Evolutionary conservation across 2,113 vertebrate species (phyloP), one percentile per base, ranked within the genome.

Genomic region (Ptilorrhoa leucosticta): DNA sequence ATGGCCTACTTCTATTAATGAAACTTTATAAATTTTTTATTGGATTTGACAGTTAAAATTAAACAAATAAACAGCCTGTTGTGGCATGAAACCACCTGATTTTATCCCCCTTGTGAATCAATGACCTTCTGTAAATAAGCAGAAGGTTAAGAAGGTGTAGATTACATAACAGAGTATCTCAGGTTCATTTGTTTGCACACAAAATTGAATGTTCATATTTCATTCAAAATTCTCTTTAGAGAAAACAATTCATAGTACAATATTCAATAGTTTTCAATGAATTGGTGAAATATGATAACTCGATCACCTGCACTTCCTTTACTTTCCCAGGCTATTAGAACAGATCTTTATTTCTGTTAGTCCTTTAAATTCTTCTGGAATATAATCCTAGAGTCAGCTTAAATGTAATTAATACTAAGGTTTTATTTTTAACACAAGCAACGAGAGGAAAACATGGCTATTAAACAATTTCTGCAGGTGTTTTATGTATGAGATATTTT

Each of bases 271-370:
- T 95, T 94, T 93, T 94, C 91, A 96, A 60, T 39, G 80, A 90
- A 78, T 39, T 48, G 68, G 48, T 89, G 98, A 98, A 98, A 98
- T 80, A 73, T 47, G 93, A 98, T 97, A 97, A 37, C 79, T 83
- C 15, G 3, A 92, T 98, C 98, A 98, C 97, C 97, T 98, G 97
- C 50, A 12, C 82, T 92, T 96, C 71, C 91, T 97, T 97, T 94
- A 86, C 91, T 98, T 98, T 98, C 98, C 98, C 98, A 98, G 95
- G 97, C 92, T 91, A 79, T 83, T 95, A 93, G 91, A 97, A 97
- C 97, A 84, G 51, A 70, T 28, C 23, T 53, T 85, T 91, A 93
- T 93, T 94, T 42, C 91, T 91, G 56, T 83, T 94, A 96, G 97
- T 96, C 93, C 95, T 97, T 95, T 90, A 97, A 97, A 96, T 96